Evolutionary conservation across 2,888 invertebrate species (phyloP).

Genomic region (Chymomyza caudatula): DNA sequence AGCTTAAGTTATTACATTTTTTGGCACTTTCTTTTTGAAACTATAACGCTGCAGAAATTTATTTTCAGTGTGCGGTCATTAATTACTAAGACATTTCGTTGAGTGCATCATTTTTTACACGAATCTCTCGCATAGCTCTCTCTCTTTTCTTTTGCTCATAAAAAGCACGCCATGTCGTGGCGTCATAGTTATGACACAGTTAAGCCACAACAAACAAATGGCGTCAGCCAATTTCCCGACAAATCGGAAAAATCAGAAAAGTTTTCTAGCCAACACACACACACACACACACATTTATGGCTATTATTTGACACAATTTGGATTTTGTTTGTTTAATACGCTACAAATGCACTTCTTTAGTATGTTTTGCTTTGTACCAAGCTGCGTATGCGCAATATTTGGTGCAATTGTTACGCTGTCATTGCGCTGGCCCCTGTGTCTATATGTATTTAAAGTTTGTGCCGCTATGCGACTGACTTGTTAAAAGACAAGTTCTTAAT

Average conservation of each 20-base stretch:
- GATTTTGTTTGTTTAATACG: not conserved
- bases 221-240: conserved; percentile 44
- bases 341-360: not conserved
- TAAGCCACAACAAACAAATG: conserved; percentile 9
- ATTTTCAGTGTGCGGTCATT: too few relatives aligned
- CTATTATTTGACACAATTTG: conserved; percentile 40
- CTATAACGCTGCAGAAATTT: too few relatives aligned
- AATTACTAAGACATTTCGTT: too few relatives aligned
- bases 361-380: conserved; percentile 27
- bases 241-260: conserved; percentile 34
- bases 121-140: too few relatives aligned
- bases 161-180: conserved; percentile 4
- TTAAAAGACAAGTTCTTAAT: conserved; percentile 4
- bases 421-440: not conserved
- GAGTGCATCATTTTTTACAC: not conserved
- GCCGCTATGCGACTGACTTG: not conserved
- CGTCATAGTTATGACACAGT: conserved; percentile 33
- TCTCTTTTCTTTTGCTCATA: not conserved
- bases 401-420: not conserved
- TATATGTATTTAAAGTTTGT: not conserved
- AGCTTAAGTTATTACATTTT: too few relatives aligned
- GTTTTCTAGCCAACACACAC: not conserved
- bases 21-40: too few relatives aligned
- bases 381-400: conserved; percentile 51
- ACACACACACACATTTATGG: conserved; percentile 8